Evolutionary conservation across 2,797 vertebrate species (phyloP), one percentile per base, ranked within the genome.

Genomic region (Ptychobarbus kaznakovi): DNA sequence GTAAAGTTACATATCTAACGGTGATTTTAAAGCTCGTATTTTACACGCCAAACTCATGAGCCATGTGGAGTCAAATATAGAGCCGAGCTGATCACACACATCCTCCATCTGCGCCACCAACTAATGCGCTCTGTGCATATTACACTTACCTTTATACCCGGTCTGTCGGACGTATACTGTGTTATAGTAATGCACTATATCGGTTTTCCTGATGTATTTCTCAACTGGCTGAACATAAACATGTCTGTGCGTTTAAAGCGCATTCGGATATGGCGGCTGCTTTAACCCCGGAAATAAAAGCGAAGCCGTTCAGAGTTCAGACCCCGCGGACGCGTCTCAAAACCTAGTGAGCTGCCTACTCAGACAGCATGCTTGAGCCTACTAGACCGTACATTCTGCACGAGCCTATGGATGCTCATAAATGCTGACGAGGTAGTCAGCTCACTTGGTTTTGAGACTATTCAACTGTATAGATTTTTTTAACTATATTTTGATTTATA

Each of bases 161-260:
- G 61, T 76, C 28, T 42, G 61, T 22, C n/a, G 35, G 75, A 69
- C 25, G 75, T 84, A 53, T 70, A 2, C 25, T 11, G 15, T 20
- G 12, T 72, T 13, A n/a, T 70, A 53, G 49, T 32, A 35, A 79
- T n/a, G n/a, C 65, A 49, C 75, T 86, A 77, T 74, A 69, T 46
- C 22, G 61, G 46, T 28, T 18, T 68, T 44, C 51, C 32, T 46
- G 35, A 38, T 56, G 81, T 86, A 20, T 83, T 82, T 83, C 61
- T 56, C 10, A 18, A 68, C 72, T 75, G 82, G 22, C 49, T 78
- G 1, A 42, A 75, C 38, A 83, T 80, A 83, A 77, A 87, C 86
- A 78, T 79, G 73, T 83, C 66, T 85, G 75, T 82, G 76, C 20
- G 72, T 82, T 85, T 83, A 83, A 80, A 74, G 69, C 83, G 53